These are phyloP conservation scores for Zygaena filipendulae DNA, from an alignment of 2,888 invertebrate species.

Conservation along the genomic window DNA sequence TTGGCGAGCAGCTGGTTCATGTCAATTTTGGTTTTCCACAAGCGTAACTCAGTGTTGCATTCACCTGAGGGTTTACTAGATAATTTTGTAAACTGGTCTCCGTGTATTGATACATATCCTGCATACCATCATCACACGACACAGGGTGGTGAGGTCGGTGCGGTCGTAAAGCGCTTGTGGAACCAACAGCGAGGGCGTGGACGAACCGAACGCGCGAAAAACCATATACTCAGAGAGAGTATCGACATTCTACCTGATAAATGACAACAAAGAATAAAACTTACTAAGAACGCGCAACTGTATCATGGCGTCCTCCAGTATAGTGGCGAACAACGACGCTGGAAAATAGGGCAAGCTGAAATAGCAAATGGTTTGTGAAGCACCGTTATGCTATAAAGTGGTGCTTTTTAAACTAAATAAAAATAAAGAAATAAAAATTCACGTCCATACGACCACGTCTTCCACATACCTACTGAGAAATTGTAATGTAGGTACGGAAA, in stretches of 20 bases:
- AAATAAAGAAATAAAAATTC: too few relatives aligned
- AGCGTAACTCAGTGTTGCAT: slow-evolving; percentile 30
- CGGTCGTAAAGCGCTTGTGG: too few relatives aligned
- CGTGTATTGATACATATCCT: too few relatives aligned
- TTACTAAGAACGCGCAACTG: slow-evolving; percentile 35
- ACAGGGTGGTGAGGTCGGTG: too few relatives aligned
- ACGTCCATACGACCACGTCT: too few relatives aligned
- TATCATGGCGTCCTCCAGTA: slow-evolving; percentile 33
- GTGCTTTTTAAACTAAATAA: too few relatives aligned
- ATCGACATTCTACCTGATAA: background rate
- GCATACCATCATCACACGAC: too few relatives aligned
- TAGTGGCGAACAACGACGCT: slow-evolving; percentile 29
- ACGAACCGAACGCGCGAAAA: background rate
- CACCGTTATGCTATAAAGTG: too few relatives aligned
- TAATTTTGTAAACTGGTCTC: background rate
- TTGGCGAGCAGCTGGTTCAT: slow-evolving; percentile 22
- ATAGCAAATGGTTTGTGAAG: too few relatives aligned
- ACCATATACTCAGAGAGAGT: background rate
- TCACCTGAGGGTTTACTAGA: slow-evolving; percentile 20
- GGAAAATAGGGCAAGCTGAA: slow-evolving; percentile 31
- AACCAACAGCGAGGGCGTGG: too few relatives aligned
- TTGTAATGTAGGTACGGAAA: too few relatives aligned
- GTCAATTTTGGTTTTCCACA: slow-evolving; percentile 26
- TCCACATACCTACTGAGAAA: too few relatives aligned
- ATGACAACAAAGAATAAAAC: slow-evolving; percentile 2